Conservation (phyloP, 2,888 invertebrate genomes). For the Abrostola tripartita region DNA sequence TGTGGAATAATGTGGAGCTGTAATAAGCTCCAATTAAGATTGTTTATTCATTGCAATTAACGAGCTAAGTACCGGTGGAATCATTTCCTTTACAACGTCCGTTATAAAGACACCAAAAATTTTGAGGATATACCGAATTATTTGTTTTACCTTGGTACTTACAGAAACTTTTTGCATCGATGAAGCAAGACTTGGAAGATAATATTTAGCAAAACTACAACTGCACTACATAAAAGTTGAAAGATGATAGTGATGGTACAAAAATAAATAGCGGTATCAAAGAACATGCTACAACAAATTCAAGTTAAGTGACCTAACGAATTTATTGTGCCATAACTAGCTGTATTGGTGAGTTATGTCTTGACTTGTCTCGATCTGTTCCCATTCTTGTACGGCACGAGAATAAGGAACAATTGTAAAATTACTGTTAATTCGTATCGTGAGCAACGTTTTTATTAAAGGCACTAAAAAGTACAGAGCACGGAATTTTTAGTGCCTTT, state of each 20-base stretch:
- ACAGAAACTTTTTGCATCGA: no score
- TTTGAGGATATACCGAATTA: no score
- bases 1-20: slow-evolving; percentile 28
- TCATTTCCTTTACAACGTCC: no score
- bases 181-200: no score
- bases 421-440: background rate
- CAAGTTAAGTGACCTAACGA: slow-evolving; percentile 84
- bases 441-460: no score
- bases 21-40: background rate
- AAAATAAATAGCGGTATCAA: slow-evolving; percentile 25
- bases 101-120: no score
- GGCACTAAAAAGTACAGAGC: no score
- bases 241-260: background rate
- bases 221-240: background rate
- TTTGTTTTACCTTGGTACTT: no score
- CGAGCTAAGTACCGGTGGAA: background rate
- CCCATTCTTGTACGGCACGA: slow-evolving; percentile 62
- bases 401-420: background rate
- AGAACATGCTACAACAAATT: slow-evolving; percentile 72
- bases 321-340: slow-evolving; percentile 85
- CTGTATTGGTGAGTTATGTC: slow-evolving; percentile 79
- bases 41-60: slow-evolving; percentile 4
- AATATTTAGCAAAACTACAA: no score
- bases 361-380: slow-evolving; percentile 59
- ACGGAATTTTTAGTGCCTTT: no score